phyloP scores from a whole-genome alignment of 2,113 vertebrate genomes.

The Melanerpes formicivorus region DNA sequence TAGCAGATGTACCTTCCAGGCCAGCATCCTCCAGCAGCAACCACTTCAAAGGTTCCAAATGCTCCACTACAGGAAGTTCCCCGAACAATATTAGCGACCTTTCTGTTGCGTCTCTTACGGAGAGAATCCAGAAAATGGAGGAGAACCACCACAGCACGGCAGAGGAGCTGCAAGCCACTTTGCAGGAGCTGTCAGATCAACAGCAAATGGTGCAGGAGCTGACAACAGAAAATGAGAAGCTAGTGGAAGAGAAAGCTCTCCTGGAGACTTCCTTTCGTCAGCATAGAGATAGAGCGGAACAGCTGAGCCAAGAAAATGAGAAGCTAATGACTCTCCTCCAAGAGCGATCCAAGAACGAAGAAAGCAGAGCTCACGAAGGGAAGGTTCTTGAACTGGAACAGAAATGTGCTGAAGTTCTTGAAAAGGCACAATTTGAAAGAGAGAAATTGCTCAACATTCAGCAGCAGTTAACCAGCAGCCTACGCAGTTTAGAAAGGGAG shows the following conservation, averaged over 20 bases:
- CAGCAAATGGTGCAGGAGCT: slow-evolving; percentile 95
- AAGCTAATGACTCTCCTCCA: slow-evolving; percentile 82
- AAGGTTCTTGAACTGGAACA: slow-evolving; percentile 88
- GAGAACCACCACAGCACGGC: slow-evolving; percentile 95
- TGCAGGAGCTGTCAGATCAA: slow-evolving; percentile 94
- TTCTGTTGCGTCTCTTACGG: slow-evolving; percentile 87
- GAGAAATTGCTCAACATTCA: slow-evolving; percentile 96
- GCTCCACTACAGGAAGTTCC: slow-evolving; percentile 71
- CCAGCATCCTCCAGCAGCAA: slow-evolving; percentile 81
- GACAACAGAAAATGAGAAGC: slow-evolving; percentile 92
- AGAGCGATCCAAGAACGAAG: slow-evolving; percentile 82
- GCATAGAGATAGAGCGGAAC: slow-evolving; percentile 89
- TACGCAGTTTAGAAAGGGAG: slow-evolving; percentile 88
- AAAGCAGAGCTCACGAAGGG: slow-evolving; percentile 74
- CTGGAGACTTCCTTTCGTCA: slow-evolving; percentile 91
- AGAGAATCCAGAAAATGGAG: slow-evolving; percentile 94
- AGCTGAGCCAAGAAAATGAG: slow-evolving; percentile 91
- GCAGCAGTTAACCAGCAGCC: slow-evolving; percentile 91
- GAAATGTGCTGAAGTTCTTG: slow-evolving; percentile 85
- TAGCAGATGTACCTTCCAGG: slow-evolving; percentile 81
- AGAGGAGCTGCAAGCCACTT: slow-evolving; percentile 93
- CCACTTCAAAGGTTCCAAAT: slow-evolving; percentile 71
- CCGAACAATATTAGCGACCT: slow-evolving; percentile 75
- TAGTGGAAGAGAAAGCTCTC: slow-evolving; percentile 88
- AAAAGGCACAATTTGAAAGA: slow-evolving; percentile 90